A percentile compares a stretch with the other conserved stretches of the same genome.
Evolutionary conservation across 2,888 invertebrate genomes (phyloP).

Genomic region (Drosophila flavopinicola): DNA sequence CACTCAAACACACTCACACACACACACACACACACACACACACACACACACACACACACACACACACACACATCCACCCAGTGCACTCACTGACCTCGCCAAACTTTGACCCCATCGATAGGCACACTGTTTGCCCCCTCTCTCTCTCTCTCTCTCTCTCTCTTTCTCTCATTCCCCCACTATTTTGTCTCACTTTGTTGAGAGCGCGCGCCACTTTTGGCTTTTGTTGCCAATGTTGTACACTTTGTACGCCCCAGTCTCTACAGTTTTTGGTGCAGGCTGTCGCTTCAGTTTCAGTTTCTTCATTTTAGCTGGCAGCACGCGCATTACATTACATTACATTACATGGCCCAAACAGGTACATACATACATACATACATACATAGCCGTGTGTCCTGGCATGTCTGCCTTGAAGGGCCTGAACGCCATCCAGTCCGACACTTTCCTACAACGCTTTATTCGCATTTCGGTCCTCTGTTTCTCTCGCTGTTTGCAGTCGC

Average conservation of each 20-base stretch:
- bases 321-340: constrained; percentile 76
- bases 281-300: too few relatives aligned
- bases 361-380: too few relatives aligned
- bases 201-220: too few relatives aligned
- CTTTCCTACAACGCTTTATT: constrained; percentile 41
- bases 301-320: constrained; percentile 65
- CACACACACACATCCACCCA: constrained; percentile 19
- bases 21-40: too few relatives aligned
- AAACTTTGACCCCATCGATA: constrained; percentile 53
- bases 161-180: constrained; percentile 19
- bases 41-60: constrained; percentile 32
- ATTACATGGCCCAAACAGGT: constrained; percentile 49
- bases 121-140: constrained; percentile 23
- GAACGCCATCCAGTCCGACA: constrained; percentile 5
- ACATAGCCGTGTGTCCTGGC: too few relatives aligned
- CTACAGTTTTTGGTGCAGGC: too few relatives aligned
- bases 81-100: constrained; percentile 62
- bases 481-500: constrained; percentile 10
- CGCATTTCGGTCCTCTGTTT: constrained; percentile 37
- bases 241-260: too few relatives aligned
- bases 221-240: too few relatives aligned
- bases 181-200: constrained; percentile 36
- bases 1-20: too few relatives aligned
- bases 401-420: constrained; percentile 31
- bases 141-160: constrained; percentile 2